A percentile compares a stretch with the other conserved stretches of the same genome.
Conservation (phyloP, 1,140 invertebrate genomes). For the Drosophila ananassae region DNA sequence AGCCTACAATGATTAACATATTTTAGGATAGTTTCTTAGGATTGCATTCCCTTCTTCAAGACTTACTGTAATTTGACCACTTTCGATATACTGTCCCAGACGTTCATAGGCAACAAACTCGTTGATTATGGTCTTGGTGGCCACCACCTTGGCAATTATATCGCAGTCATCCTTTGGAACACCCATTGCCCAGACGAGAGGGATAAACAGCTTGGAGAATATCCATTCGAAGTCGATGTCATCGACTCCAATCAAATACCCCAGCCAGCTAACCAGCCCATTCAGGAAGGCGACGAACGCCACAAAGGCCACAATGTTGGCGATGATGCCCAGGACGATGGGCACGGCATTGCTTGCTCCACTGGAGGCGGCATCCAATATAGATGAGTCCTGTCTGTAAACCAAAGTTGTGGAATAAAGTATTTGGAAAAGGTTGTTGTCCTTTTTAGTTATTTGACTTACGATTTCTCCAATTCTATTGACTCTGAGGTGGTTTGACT, state of each 20-base stretch:
- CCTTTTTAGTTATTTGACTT: constrained; percentile 57
- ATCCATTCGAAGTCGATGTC: constrained; percentile 88
- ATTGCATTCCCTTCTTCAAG: neutral
- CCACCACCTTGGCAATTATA: constrained; percentile 92
- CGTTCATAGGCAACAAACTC: constrained; percentile 96
- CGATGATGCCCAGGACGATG: constrained; percentile 94
- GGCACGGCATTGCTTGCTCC: constrained; percentile 93
- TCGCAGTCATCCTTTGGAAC: constrained; percentile 91
- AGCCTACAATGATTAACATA: constrained; percentile 84
- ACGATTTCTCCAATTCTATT: constrained; percentile 88
- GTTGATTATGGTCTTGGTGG: constrained; percentile 95
- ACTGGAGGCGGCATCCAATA: constrained; percentile 94
- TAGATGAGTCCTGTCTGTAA: constrained; percentile 90
- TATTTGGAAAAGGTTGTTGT: neutral
- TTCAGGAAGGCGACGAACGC: constrained; percentile 94
- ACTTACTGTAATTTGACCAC: constrained; percentile 87
- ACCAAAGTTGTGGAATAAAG: neutral
- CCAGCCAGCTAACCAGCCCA: constrained; percentile 91
- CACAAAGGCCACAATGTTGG: constrained; percentile 96
- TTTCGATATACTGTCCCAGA: constrained; percentile 88
- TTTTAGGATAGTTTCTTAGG: neutral
- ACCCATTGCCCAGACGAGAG: constrained; percentile 90
- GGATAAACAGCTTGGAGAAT: constrained; percentile 94
- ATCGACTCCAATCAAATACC: constrained; percentile 88
- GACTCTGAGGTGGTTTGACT: constrained; percentile 89